These are phyloP conservation scores for Peromyscus melanophrys DNA, from an alignment of 2,797 vertebrate genomes.

Conservation along the genomic window DNA sequence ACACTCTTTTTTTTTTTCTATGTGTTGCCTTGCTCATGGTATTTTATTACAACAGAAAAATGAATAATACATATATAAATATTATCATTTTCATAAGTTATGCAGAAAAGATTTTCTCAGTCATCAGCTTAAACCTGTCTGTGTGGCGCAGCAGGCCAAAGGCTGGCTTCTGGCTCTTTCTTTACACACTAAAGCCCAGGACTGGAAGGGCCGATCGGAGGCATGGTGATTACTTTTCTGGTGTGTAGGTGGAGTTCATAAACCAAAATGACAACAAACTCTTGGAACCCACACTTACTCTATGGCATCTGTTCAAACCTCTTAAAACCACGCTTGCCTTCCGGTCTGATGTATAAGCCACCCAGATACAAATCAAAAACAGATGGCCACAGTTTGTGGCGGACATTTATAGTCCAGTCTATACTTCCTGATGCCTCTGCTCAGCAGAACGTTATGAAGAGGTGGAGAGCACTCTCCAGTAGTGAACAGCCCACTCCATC, in stretches of 20 bases:
- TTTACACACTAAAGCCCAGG: neutral
- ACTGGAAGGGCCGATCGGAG: neutral
- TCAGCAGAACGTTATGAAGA: conserved; percentile 36
- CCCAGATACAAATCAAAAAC: conserved; percentile 77
- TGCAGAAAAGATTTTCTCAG: conserved; percentile 20
- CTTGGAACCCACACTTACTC: conserved; percentile 58
- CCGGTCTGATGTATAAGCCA: conserved; percentile 74
- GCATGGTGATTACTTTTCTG: conserved; percentile 32
- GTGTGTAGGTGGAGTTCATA: conserved; percentile 64
- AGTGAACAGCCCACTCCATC: neutral
- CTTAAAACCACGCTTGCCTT: conserved; percentile 67
- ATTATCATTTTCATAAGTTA: neutral
- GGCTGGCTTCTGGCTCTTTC: neutral
- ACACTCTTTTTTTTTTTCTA: neutral
- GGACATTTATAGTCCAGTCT: conserved; percentile 70
- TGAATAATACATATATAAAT: neutral
- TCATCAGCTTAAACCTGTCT: neutral
- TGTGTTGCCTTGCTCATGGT: neutral
- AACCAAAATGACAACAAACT: conserved; percentile 78
- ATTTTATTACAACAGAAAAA: neutral
- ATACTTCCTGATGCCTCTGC: conserved; percentile 52
- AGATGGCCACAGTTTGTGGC: conserved; percentile 57
- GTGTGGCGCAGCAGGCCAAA: neutral
- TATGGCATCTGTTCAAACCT: conserved; percentile 75
- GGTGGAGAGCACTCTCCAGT: conserved; percentile 49